Conservation (phyloP, 2,113 vertebrate genomes). For the Ranitomeya variabilis region DNA sequence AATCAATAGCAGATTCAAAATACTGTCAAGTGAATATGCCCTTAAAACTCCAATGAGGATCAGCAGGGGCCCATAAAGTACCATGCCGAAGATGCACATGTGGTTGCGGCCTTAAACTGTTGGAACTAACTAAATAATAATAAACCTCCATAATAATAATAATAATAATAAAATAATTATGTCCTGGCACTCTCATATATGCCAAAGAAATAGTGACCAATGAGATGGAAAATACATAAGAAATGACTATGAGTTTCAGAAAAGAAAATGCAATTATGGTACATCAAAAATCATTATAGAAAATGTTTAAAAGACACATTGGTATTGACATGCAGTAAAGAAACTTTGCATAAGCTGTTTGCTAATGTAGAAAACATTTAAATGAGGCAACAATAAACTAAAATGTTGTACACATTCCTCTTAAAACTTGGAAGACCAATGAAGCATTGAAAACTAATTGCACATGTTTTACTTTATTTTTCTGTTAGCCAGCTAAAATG, state of each 20-base stretch:
- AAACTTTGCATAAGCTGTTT: background rate
- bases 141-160: too few relatives aligned
- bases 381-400: constrained; percentile 9
- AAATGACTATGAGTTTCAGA: background rate
- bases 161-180: too few relatives aligned
- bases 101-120: background rate
- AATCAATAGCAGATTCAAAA: too few relatives aligned
- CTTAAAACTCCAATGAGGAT: too few relatives aligned
- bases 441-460: constrained; percentile 21
- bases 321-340: background rate
- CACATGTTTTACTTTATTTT: background rate
- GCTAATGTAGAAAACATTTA: constrained; percentile 6
- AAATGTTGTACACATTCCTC: constrained; percentile 16
- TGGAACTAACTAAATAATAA: background rate
- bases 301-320: constrained; percentile 10
- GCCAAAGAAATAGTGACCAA: background rate
- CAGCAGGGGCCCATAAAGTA: too few relatives aligned
- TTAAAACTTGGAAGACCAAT: background rate
- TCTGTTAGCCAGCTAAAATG: constrained; percentile 19
- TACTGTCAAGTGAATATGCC: too few relatives aligned
- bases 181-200: background rate
- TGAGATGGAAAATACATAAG: background rate
- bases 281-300: background rate
- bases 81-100: too few relatives aligned
- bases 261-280: background rate